Conservation (phyloP, 2,888 invertebrate species). For the Chymomyza procnemis region DNA sequence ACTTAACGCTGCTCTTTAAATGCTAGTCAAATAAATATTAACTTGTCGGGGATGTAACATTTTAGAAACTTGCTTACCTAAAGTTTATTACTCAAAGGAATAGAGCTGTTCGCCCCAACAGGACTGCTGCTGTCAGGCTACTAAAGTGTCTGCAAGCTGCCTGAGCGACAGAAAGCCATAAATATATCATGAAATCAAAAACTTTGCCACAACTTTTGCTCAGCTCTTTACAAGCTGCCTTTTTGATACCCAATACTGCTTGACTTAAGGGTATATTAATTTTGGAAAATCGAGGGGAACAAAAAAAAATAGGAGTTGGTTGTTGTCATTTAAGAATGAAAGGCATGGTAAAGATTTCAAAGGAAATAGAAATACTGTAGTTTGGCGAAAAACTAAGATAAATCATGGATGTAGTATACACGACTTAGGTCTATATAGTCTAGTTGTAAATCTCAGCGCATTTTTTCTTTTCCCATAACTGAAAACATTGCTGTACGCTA, state of each 20-base stretch:
- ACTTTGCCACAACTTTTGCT: conserved; percentile 64
- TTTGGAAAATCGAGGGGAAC: no score
- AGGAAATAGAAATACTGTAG: no score
- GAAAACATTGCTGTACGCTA: no score
- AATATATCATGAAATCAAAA: conserved; percentile 74
- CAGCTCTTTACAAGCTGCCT: conserved; percentile 8
- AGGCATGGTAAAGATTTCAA: no score
- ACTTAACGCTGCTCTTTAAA: conserved; percentile 8
- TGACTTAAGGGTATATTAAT: no score
- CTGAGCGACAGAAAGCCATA: conserved; percentile 58
- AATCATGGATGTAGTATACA: no score
- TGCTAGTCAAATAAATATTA: not conserved
- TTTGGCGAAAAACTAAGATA: no score
- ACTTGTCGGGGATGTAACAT: conserved; percentile 27
- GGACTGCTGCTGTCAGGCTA: conserved; percentile 9
- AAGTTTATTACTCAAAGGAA: conserved; percentile 67
- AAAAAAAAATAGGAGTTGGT: no score
- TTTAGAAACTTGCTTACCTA: conserved; percentile 35
- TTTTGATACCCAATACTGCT: not conserved
- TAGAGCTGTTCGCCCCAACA: conserved; percentile 12
- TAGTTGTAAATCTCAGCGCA: no score
- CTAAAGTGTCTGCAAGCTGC: not conserved
- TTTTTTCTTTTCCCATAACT: no score
- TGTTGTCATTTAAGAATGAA: no score
- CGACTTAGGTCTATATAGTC: no score